Percentiles rank a stretch among this genome's conserved stretches.
Conservation (phyloP, 2,888 invertebrate genomes). For the Drosophila ezoana region DNA sequence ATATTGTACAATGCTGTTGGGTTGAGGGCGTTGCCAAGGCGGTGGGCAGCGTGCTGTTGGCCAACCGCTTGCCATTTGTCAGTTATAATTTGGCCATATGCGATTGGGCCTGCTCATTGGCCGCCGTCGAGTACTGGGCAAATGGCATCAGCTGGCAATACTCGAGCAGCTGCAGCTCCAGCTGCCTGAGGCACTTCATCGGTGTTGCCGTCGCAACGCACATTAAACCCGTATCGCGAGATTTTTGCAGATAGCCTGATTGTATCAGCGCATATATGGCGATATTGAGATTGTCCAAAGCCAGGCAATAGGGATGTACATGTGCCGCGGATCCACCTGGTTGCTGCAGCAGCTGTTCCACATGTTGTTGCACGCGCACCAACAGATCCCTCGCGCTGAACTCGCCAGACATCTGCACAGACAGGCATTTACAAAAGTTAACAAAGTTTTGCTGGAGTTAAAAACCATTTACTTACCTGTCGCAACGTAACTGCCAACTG, state of each 20-base stretch:
- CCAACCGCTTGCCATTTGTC: conserved; percentile 59
- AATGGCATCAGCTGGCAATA: conserved; percentile 84
- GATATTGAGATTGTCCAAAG: conserved; percentile 88
- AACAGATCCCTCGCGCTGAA: conserved; percentile 86
- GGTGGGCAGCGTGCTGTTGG: conserved; percentile 17
- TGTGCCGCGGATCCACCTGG: conserved; percentile 57
- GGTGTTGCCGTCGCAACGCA: conserved; percentile 38
- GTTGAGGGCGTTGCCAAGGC: conserved; percentile 19
- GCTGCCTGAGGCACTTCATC: conserved; percentile 58
- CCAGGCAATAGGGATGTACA: conserved; percentile 90
- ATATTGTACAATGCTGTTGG: conserved; percentile 63
- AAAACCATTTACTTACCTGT: conserved; percentile 85
- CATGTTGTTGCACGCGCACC: conserved; percentile 87
- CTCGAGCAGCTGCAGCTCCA: conserved; percentile 74
- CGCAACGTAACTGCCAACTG: conserved; percentile 85
- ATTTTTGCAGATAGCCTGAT: conserved; percentile 76
- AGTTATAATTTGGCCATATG: conserved; percentile 84
- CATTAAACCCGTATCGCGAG: conserved; percentile 73
- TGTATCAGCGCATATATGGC: conserved; percentile 87
- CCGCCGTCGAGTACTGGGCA: conserved; percentile 77
- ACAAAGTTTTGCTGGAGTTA: background rate
- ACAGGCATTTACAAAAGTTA: background rate
- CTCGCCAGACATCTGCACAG: conserved; percentile 65
- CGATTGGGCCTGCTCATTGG: conserved; percentile 66
- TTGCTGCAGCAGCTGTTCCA: conserved; percentile 86